Evolutionary conservation across 2,888 invertebrate species (phyloP).

Genomic region (Boloria selene): DNA sequence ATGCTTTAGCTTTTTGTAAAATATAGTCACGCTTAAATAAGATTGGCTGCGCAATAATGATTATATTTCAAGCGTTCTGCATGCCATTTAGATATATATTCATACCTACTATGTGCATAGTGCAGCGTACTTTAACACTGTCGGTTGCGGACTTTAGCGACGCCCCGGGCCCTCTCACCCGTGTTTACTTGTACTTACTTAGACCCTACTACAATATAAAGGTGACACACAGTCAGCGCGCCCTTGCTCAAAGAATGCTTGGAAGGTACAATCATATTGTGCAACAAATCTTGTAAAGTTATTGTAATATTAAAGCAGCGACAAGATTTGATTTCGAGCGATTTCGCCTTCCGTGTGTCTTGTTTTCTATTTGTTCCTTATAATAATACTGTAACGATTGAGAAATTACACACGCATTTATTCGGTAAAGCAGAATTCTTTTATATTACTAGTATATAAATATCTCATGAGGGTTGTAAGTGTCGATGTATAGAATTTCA

Average conservation of each 20-base stretch:
- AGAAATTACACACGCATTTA: conserved; percentile 76
- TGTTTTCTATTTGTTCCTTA: conserved; percentile 64
- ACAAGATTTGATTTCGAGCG: conserved; percentile 74
- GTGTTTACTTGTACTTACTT: conserved; percentile 47
- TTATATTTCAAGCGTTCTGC: conserved; percentile 83
- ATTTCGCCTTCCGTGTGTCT: conserved; percentile 78
- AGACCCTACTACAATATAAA: conserved; percentile 73
- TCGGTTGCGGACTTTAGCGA: conserved; percentile 74
- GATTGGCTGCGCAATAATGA: conserved; percentile 83
- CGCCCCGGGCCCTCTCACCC: conserved; percentile 58
- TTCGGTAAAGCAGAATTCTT: conserved; percentile 23
- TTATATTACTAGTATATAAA: conserved; percentile 1
- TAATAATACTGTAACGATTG: conserved; percentile 64
- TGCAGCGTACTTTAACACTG: conserved; percentile 78
- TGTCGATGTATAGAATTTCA: conserved; percentile 6
- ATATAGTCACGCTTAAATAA: conserved; percentile 82
- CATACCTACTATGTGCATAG: conserved; percentile 81
- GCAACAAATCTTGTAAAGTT: conserved; percentile 82
- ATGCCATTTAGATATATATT: conserved; percentile 83
- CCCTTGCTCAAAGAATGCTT: conserved; percentile 75
- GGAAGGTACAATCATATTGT: conserved; percentile 81
- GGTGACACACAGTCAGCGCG: conserved; percentile 76
- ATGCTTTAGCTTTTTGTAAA: conserved; percentile 83
- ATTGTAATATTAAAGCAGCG: conserved; percentile 82
- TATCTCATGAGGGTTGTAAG: conserved; percentile 4